Base-by-base conservation (phyloP, 2,113 vertebrate genomes). In the Egretta garzetta region DNA sequence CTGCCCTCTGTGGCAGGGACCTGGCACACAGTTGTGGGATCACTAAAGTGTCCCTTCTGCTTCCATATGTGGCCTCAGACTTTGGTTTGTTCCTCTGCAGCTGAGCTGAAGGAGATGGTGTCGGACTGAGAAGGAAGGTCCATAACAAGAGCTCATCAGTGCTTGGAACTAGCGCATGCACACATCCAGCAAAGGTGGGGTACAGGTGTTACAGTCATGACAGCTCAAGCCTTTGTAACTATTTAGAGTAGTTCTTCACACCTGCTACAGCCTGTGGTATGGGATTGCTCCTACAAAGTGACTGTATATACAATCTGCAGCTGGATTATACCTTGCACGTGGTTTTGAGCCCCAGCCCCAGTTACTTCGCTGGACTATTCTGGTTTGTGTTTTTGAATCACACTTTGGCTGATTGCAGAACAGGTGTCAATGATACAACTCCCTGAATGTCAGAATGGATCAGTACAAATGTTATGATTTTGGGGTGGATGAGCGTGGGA, bases 131-230 rank as follows among this genome's bases (percentile, higher is more conserved):
- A 55, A 71, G 30, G 24, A 63, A 55, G 10, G 13, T 18, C 15
- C 26, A 9, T 24, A 75, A 39, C 14, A 37, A 14, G 19, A 55
- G 5, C 28, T 47, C 0, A 0, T 56, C 32, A 39, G 58, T 37
- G 8, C 14, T 56, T 62, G 35, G 26, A 47, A 9, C 2, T 6
- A 4, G 3, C 0, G 0, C 14, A 27, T 49, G 11, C 2, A 14
- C 26, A n/a, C 0, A 0, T 2, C 21, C 22, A 18, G 67, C 30
- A 63, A 49, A 74, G 23, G 15, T 10, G 6, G 2, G 18, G 4
- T 39, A 15, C 17, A 47, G 39, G 6, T 70, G 4, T 60, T 41
- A 52, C 12, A 77, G 55, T 14, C 35, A 21, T 28, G 27, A 66
- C 16, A 55, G 7, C 26, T 75, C 35, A 45, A 47, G 58, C 8